These are phyloP conservation scores for Platycnemis pennipes DNA, from an alignment of 2,888 invertebrate species.

Conservation along the genomic window DNA sequence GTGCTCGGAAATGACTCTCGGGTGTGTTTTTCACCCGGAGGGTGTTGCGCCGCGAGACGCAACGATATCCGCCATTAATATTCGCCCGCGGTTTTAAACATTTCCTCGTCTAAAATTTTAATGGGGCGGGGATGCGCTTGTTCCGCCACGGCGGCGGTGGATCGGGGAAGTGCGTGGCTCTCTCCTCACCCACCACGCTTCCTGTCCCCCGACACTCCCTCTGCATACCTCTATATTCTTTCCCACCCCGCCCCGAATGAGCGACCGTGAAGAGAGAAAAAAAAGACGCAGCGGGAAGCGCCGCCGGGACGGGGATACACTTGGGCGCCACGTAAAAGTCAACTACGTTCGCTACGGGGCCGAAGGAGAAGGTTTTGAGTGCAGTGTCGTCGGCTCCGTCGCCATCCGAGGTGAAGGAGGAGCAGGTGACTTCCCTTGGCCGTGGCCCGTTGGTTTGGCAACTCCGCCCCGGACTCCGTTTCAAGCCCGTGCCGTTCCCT, in stretches of 20 bases:
- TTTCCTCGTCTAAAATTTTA: slow-evolving; percentile 30
- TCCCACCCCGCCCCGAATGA: not conserved
- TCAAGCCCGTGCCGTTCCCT: no score
- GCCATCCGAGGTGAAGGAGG: not conserved
- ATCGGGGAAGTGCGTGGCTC: not conserved
- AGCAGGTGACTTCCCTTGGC: not conserved
- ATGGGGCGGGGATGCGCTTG: not conserved
- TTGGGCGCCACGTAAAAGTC: not conserved
- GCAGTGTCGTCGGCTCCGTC: not conserved
- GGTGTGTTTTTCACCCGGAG: not conserved
- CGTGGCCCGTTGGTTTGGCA: no score
- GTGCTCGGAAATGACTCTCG: not conserved
- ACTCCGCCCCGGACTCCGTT: no score
- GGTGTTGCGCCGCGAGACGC: not conserved
- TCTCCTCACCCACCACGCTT: not conserved
- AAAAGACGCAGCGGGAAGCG: not conserved
- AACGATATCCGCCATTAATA: slow-evolving; percentile 21
- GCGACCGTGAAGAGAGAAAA: not conserved
- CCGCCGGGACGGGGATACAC: not conserved
- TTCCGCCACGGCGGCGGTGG: not conserved
- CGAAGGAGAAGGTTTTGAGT: not conserved
- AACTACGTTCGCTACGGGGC: not conserved
- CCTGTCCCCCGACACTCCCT: not conserved
- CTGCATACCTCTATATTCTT: not conserved
- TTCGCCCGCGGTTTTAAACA: slow-evolving; percentile 14